A percentile compares a stretch with the other conserved stretches of the same genome.
phyloP scores from a whole-genome alignment of 2,113 vertebrate genomes.

The Picathartes gymnocephalus region DNA sequence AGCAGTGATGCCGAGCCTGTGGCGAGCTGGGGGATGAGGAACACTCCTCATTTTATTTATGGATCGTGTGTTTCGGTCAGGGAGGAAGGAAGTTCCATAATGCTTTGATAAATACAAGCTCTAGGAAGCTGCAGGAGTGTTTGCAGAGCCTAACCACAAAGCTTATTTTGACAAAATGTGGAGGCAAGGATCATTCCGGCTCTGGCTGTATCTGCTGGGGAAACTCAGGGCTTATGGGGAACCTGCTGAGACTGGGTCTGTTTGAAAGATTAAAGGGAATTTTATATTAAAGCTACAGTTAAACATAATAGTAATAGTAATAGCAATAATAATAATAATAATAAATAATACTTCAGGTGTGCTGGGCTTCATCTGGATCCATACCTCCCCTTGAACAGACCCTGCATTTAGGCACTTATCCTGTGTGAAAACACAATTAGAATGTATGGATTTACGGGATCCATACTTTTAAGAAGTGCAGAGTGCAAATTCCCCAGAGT shows the following conservation, averaged over 20 bases:
- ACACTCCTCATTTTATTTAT: background rate
- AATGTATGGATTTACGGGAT: accelerated
- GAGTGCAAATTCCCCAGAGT: background rate
- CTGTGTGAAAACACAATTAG: background rate
- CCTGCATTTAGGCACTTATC: background rate
- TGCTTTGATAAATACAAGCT: background rate
- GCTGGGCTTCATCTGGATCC: background rate
- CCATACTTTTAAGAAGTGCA: background rate
- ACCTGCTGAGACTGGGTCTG: background rate
- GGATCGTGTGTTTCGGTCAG: accelerated
- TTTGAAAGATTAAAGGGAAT: background rate
- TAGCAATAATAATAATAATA: background rate
- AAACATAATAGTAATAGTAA: background rate
- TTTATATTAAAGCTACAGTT: background rate
- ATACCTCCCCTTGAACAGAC: background rate
- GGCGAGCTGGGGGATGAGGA: background rate
- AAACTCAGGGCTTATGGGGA: background rate
- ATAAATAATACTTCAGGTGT: background rate
- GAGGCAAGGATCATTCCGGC: background rate
- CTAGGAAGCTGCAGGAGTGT: background rate
- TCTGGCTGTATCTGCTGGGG: background rate
- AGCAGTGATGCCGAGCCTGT: accelerated
- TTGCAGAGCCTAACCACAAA: background rate
- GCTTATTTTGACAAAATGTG: background rate
- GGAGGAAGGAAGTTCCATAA: background rate